phyloP scores from a whole-genome alignment of 2,797 vertebrate species.

The Melanotaenia parkinsoni region DNA sequence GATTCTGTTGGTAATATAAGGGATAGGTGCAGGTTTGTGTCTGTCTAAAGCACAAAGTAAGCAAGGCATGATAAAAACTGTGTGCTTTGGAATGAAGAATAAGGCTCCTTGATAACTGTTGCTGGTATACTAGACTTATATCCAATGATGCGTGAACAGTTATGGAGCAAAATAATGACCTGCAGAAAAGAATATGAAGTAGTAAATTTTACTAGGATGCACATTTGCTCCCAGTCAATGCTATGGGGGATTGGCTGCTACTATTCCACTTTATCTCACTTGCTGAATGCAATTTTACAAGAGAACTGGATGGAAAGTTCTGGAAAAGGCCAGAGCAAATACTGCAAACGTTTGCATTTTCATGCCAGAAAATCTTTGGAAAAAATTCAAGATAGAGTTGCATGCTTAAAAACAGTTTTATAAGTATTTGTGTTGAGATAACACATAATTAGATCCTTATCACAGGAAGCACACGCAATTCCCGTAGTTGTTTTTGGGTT shows the following conservation, averaged over 20 bases:
- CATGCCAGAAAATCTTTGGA: neutral
- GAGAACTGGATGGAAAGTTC: neutral
- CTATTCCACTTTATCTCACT: neutral
- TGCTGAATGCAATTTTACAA: neutral
- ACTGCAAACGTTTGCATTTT: neutral
- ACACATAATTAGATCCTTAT: too few species aligned
- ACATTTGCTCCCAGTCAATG: neutral
- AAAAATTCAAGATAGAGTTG: neutral
- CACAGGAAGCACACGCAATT: too few species aligned
- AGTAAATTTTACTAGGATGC: neutral
- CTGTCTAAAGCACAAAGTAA: neutral
- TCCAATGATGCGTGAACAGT: neutral
- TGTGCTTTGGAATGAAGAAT: neutral
- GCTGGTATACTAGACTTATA: neutral
- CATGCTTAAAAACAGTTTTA: too few species aligned
- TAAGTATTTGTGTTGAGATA: too few species aligned
- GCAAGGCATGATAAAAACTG: neutral
- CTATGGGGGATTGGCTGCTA: neutral
- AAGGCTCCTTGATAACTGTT: neutral
- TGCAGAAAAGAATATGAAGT: neutral
- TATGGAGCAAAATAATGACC: neutral
- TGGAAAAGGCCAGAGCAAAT: neutral
- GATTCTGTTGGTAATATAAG: neutral
- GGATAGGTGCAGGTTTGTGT: neutral
- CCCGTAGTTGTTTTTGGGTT: too few species aligned